Base-by-base conservation (phyloP, 2,113 vertebrate genomes). In the Apistogramma diplotaenia region DNA sequence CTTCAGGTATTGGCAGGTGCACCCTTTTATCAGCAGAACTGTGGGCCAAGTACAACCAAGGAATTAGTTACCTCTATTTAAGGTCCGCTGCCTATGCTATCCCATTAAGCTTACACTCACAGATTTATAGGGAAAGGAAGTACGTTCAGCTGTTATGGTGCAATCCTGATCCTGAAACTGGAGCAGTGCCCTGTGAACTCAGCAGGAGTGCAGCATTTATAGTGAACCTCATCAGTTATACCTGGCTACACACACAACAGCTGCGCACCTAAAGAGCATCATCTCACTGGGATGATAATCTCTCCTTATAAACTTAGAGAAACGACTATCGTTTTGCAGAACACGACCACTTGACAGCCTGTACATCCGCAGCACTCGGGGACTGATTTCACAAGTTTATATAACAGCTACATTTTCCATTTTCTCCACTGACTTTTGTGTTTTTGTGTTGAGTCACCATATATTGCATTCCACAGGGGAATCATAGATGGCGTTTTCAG, bases 11-110 rank as follows among this genome's bases (percentile, higher is more conserved):
- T 89, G 87, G 87, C 91, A 88, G 74, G 61, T 43, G 35, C 35
- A 54, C 55, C 70, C 81, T 21, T 62, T 88, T 87, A 61, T 85
- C 87, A 81, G 86, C 85, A 84, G 87, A 88, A 86, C 87, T 79
- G 81, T 79, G 72, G 84, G 46, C 72, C 57, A 58, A 73, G 78
- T 43, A 61, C 61, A 88, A 81, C 73, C 76, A 74, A 74, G 49
- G 77, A 93, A 93, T 92, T 87, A 87, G 88, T 89, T 90, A 85
- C 83, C 78, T 90, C 85, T 84, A 76, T 91, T 89, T 89, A 89
- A 86, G 84, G 82, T 86, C 83, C 72, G 78, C 89, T 79, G 83
- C 85, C 79, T 87, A 58, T 81, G 72, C 86, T 76, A n/a, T 59
- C 75, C 74, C 77, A 84, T 83, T 83, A 82, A 75, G 82, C 83